Conservation (phyloP, 2,797 vertebrate genomes). For the Fistularia commersonii region DNA sequence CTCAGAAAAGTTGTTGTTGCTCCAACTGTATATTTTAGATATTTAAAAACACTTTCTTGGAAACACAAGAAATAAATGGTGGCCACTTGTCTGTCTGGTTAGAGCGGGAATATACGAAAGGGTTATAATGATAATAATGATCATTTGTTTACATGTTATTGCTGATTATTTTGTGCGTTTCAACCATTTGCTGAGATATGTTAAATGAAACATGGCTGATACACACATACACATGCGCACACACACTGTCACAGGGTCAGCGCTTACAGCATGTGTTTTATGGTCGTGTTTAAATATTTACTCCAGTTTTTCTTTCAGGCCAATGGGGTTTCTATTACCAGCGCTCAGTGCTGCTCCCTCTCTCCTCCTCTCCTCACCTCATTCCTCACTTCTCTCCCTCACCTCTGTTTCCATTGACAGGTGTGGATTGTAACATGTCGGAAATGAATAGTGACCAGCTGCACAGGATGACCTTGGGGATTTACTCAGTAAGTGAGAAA, state of each 20-base stretch:
- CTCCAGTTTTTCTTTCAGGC: constrained; percentile 39
- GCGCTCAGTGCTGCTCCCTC: constrained; percentile 26
- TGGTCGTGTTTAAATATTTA: constrained; percentile 84
- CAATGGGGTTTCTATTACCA: constrained; percentile 50
- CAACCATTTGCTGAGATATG: not conserved
- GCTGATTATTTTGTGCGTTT: not conserved
- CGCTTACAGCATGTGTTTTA: constrained; percentile 71
- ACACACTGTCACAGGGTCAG: constrained; percentile 5
- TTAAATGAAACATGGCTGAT: constrained; percentile 32
- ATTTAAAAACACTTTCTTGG: too few relatives aligned
- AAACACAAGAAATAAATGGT: too few relatives aligned
- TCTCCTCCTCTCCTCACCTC: constrained; percentile 7
- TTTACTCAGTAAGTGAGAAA: constrained; percentile 71
- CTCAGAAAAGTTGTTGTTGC: too few relatives aligned
- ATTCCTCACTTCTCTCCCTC: not conserved
- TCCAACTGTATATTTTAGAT: too few relatives aligned
- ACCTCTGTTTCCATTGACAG: not conserved
- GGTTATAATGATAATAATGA: too few relatives aligned
- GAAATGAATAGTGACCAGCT: constrained; percentile 66
- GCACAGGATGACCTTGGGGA: constrained; percentile 71
- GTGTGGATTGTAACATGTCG: constrained; percentile 60
- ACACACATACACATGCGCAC: constrained; percentile 12
- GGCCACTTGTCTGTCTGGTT: too few relatives aligned
- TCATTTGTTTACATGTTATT: too few relatives aligned
- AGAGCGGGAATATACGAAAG: too few relatives aligned